Base-by-base conservation (phyloP, 2,888 invertebrate species). In the Mantis religiosa region DNA sequence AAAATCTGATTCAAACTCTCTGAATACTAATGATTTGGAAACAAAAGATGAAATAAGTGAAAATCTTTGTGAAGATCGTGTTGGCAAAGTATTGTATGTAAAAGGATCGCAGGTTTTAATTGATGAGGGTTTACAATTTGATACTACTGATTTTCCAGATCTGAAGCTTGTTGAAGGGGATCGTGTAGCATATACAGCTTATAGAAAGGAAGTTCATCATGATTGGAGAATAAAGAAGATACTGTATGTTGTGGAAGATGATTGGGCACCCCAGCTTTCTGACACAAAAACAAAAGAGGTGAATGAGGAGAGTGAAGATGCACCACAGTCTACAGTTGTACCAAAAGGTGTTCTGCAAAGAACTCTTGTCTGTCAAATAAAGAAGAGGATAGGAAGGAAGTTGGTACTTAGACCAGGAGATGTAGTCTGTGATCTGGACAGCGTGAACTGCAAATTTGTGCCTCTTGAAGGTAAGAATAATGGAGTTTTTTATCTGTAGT, bases 61-160 rank as follows among this genome's bases (percentile, higher is more conserved):
- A 71, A 47, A 88, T 83, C 41, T 25, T 20, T 89, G 89, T 20
- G 85, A 88, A 20, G 34, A 83, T 9, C 87, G 89, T 28, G 91
- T 92, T 92, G 97, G 97, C 9, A 92, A 93, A 81, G 93, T 97
- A 81, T 96, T 96, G n/a, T 92, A 93, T n/a, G 91, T 95, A n/a
- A 92, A 92, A 9, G 92, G 92, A 0, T 92, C 94, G 87, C 93
- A 93, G 91, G 94, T 95, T 41, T 92, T 95, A 0, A 95, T 97
- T 89, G 96, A 97, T 92, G 94, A 95, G 88, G 92, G 92, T 81
- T 93, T 95, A 89, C 93, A 93, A 90, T 96, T 95, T 91, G 94
- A 95, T 83, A 92, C 92, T 1, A 92, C 92, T 27, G 92, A 91
- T 90, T 91, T 91, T 89, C 93, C 93, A 0, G 85, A 93, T 0